Percentiles rank a stretch among this genome's conserved stretches.
Conservation (phyloP, 2,797 vertebrate species). For the Spinus pinus region DNA sequence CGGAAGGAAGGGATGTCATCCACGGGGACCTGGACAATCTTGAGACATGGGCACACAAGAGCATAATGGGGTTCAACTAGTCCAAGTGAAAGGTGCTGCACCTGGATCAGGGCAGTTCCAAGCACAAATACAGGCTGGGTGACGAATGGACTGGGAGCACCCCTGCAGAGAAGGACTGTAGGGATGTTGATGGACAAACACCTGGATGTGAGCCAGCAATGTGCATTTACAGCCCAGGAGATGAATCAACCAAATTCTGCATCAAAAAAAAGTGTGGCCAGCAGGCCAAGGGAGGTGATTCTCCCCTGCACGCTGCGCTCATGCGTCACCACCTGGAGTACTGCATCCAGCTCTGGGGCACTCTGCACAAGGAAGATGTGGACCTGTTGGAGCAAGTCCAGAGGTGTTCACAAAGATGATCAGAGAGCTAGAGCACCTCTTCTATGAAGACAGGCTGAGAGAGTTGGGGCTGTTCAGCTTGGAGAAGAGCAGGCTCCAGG, state of each 20-base stretch:
- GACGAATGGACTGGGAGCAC: rapidly evolving
- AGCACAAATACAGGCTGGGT: neutral
- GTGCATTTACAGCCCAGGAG: neutral
- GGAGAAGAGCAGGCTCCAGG: neutral
- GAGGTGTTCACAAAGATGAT: neutral
- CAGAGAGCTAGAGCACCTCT: neutral
- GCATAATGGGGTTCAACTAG: neutral
- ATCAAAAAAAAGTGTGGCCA: neutral
- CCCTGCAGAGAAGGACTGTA: neutral
- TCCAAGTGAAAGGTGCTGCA: neutral
- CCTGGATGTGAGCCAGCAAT: neutral
- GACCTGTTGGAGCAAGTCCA: neutral
- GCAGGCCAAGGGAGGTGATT: neutral
- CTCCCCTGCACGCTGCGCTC: too few species aligned
- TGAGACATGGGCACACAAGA: neutral
- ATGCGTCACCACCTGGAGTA: neutral
- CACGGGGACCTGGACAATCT: neutral
- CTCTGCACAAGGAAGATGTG: neutral
- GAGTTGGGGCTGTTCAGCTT: neutral
- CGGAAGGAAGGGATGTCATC: neutral
- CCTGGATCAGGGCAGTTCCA: neutral
- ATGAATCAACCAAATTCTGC: neutral
- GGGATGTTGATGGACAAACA: neutral
- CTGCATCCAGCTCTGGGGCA: neutral
- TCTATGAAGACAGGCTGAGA: neutral